phyloP scores from a whole-genome alignment of 2,888 invertebrate genomes.

The Hymenopus coronatus region DNA sequence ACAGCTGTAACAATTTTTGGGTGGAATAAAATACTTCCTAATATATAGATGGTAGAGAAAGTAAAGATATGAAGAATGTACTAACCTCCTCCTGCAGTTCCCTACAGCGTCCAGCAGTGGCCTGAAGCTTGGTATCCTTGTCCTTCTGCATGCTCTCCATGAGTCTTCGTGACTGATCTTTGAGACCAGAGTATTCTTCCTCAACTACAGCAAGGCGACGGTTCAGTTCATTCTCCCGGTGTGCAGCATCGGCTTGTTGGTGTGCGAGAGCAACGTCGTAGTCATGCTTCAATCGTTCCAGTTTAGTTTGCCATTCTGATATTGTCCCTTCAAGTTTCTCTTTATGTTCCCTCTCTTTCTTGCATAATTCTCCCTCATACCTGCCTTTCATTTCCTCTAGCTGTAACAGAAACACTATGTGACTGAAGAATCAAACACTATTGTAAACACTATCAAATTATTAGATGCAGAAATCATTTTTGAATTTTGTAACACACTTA shows the following conservation, averaged over 20 bases:
- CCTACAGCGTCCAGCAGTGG: constrained; percentile 31
- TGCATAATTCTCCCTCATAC: constrained; percentile 6
- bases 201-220: constrained; percentile 38
- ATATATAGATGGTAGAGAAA: too few species aligned
- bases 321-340: background rate
- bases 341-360: background rate
- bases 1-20: too few species aligned
- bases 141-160: constrained; percentile 47
- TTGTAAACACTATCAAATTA: too few species aligned
- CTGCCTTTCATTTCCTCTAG: constrained; percentile 4
- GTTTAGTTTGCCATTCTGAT: background rate
- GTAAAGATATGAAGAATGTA: too few species aligned
- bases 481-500: too few species aligned
- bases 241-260: constrained; percentile 36
- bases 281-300: constrained; percentile 31
- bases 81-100: constrained; percentile 60
- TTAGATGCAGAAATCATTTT: too few species aligned
- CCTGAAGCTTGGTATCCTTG: constrained; percentile 47
- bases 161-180: constrained; percentile 43
- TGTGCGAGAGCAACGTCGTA: constrained; percentile 1
- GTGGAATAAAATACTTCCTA: too few species aligned
- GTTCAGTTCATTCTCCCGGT: constrained; percentile 43
- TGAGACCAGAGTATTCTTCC: constrained; percentile 44
- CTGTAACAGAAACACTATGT: background rate
- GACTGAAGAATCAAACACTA: too few species aligned